Conservation (phyloP, 2,113 vertebrate genomes). For the Isichthys henryi region DNA sequence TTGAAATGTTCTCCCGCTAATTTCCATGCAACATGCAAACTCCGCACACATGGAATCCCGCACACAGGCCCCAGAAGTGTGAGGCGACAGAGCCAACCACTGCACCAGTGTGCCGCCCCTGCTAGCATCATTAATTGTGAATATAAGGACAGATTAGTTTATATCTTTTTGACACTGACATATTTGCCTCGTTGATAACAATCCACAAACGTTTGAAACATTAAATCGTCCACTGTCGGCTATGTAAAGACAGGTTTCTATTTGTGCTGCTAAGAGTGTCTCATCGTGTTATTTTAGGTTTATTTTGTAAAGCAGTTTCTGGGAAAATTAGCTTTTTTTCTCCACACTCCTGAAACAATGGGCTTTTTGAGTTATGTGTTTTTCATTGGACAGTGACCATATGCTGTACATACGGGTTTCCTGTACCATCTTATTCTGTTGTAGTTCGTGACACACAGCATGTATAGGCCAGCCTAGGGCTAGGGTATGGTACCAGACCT, state of each 20-base stretch:
- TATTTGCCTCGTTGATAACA: neutral
- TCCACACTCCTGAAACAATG: neutral
- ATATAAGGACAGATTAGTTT: neutral
- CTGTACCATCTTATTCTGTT: neutral
- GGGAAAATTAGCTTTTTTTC: neutral
- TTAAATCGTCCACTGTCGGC: neutral
- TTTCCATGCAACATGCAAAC: too few relatives aligned
- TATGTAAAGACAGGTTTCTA: neutral
- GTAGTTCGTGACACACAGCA: neutral
- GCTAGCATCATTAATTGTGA: neutral
- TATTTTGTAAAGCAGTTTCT: neutral
- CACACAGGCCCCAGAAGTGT: too few relatives aligned
- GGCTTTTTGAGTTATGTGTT: neutral
- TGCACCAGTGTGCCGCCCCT: too few relatives aligned
- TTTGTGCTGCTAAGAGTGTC: too few relatives aligned
- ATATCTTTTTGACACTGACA: neutral
- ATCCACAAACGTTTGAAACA: neutral
- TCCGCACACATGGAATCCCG: too few relatives aligned
- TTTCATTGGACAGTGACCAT: neutral
- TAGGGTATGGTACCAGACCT: too few relatives aligned
- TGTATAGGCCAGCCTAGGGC: neutral
- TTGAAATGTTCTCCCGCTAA: too few relatives aligned
- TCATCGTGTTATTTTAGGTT: neutral
- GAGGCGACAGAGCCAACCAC: too few relatives aligned
- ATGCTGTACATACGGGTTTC: neutral